Percentiles rank a stretch among this genome's conserved stretches.
phyloP scores from a whole-genome alignment of 2,113 vertebrate species.

The Oriolus oriolus region DNA sequence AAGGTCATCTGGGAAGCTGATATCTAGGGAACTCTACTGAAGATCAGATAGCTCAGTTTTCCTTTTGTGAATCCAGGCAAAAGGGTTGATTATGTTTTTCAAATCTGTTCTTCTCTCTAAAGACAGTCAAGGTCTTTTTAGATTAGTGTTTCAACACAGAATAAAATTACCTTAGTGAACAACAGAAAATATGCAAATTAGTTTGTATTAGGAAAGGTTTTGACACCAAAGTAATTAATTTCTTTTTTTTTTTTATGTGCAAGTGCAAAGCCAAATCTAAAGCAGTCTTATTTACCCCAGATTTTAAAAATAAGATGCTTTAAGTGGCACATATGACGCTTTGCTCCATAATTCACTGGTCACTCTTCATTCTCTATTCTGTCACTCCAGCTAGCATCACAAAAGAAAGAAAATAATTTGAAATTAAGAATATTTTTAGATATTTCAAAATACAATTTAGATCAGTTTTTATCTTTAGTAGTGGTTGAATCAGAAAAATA shows the following conservation, averaged over 20 bases:
- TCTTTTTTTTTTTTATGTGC: not conserved
- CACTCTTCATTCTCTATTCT: not conserved
- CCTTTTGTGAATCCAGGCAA: not conserved
- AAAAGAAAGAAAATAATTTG: not conserved
- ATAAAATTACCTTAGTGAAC: not conserved
- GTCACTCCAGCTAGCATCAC: not conserved
- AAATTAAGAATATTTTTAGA: not conserved
- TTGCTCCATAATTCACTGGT: not conserved
- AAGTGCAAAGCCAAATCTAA: not conserved
- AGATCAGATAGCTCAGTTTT: not conserved
- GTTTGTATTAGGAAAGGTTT: not conserved
- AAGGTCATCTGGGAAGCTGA: not conserved
- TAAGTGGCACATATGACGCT: not conserved
- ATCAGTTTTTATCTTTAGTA: not conserved
- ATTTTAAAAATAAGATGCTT: not conserved
- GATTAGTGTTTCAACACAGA: not conserved
- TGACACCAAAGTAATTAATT: not conserved
- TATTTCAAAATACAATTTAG: not conserved
- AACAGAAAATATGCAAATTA: conserved; percentile 21
- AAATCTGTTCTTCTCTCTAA: conserved; percentile 7
- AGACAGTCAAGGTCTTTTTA: not conserved
- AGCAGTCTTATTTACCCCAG: not conserved
- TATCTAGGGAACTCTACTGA: not conserved
- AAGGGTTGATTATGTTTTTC: not conserved
- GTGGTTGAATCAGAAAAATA: not conserved